Percentiles rank a stretch among this genome's conserved stretches.
Evolutionary conservation across 2,888 invertebrate species (phyloP).

Genomic region (Hypercompe scribonia): DNA sequence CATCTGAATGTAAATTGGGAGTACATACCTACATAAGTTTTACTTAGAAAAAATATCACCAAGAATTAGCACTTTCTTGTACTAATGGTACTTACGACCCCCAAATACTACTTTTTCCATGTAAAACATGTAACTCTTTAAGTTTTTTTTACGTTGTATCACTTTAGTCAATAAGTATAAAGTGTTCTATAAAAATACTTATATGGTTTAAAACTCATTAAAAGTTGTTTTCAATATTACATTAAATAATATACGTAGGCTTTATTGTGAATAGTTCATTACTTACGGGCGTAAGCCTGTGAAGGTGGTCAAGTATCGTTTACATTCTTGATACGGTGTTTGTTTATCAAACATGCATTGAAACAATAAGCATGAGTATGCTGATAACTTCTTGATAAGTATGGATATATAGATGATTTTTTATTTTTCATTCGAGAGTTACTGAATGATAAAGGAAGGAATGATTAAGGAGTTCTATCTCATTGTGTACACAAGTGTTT

Average conservation of each 20-base stretch:
- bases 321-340: not conserved
- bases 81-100: not conserved
- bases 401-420: not conserved
- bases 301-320: conserved; percentile 1
- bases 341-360: not conserved
- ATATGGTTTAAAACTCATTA: not conserved
- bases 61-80: not conserved
- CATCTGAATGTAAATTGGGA: not conserved
- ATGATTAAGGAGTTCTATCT: not conserved
- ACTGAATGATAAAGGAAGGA: not conserved
- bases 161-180: not conserved
- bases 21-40: not conserved
- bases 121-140: not conserved
- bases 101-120: not conserved
- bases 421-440: not conserved
- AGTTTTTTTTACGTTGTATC: not conserved
- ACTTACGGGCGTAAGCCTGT: not conserved
- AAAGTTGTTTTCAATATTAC: not conserved
- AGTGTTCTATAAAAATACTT: not conserved
- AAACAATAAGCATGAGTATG: not conserved
- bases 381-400: not conserved
- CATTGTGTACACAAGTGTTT: not conserved
- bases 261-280: not conserved
- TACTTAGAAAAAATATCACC: not conserved
- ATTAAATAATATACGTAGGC: conserved; percentile 3